These are phyloP conservation scores for Alsophila aescularia DNA, from an alignment of 2,888 invertebrate species.

Conservation along the genomic window DNA sequence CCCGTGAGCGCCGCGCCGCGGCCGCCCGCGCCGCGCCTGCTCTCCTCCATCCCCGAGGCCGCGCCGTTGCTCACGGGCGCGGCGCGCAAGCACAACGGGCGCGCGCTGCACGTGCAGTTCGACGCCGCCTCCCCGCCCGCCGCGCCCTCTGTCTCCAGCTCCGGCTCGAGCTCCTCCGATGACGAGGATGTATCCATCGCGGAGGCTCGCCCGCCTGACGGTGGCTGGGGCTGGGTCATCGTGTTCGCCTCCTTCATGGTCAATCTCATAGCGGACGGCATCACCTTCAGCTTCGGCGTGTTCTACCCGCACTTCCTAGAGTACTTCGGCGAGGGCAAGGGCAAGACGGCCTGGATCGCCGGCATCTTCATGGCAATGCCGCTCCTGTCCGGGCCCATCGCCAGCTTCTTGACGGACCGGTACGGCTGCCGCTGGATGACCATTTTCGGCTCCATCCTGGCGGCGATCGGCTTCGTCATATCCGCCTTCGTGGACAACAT, in stretches of 20 bases:
- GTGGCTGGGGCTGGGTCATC: conserved; percentile 97
- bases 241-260: conserved; percentile 95
- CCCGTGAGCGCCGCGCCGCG: conserved; percentile 64
- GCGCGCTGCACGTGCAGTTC: conserved; percentile 85
- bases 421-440: conserved; percentile 93
- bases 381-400: conserved; percentile 92
- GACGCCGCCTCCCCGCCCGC: conserved; percentile 77
- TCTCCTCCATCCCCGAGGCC: conserved; percentile 72
- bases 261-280: conserved; percentile 95
- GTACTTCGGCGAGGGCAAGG: conserved; percentile 93
- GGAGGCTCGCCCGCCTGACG: conserved; percentile 91
- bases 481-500: conserved; percentile 91
- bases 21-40: conserved; percentile 68
- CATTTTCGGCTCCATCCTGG: conserved; percentile 90
- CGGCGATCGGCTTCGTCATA: conserved; percentile 90
- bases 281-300: conserved; percentile 96
- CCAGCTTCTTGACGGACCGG: conserved; percentile 92
- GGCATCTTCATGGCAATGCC: conserved; percentile 97
- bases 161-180: conserved; percentile 84
- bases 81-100: conserved; percentile 61
- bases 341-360: conserved; percentile 95
- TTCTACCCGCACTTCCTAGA: conserved; percentile 93
- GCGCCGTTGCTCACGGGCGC: conserved; percentile 64
- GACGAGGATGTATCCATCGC: conserved; percentile 86
- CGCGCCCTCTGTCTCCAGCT: conserved; percentile 71